Percentiles rank a stretch among this genome's conserved stretches.
phyloP scores from a whole-genome alignment of 2,113 vertebrate genomes.

The Malurus cyaneus region DNA sequence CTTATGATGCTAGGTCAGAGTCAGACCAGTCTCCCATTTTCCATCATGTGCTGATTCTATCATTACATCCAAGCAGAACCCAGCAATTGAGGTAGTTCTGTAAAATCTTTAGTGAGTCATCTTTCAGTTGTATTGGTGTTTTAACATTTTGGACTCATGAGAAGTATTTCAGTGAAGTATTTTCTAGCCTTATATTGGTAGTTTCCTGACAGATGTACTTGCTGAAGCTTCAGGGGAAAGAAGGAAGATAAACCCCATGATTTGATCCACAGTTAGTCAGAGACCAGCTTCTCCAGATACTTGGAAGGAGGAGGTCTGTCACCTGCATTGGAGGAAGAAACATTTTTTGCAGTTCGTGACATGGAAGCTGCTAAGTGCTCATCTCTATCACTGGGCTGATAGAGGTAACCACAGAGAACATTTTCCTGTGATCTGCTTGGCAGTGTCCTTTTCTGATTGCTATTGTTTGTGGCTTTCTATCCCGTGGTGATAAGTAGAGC shows the following conservation, averaged over 20 bases:
- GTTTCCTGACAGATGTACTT: neutral
- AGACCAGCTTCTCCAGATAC: neutral
- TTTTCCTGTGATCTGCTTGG: neutral
- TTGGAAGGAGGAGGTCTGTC: neutral
- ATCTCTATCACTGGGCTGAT: neutral
- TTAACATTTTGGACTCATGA: neutral
- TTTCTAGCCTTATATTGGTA: neutral
- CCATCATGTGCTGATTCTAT: neutral
- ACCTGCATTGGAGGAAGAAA: neutral
- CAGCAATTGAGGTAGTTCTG: neutral
- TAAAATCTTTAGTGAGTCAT: neutral
- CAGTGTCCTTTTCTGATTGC: neutral
- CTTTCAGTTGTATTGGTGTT: neutral
- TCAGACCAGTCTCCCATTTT: neutral
- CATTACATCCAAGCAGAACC: neutral
- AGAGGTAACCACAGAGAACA: neutral
- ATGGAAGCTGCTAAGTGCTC: accelerated
- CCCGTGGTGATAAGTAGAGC: neutral
- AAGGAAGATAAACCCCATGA: neutral
- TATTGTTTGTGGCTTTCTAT: neutral
- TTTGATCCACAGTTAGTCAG: neutral
- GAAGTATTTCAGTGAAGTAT: neutral
- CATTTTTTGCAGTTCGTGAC: neutral
- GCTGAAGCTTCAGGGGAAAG: neutral
- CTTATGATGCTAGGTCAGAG: accelerated